Percentiles rank a stretch among this genome's conserved stretches.
Conservation (phyloP, 53 echinoderm and acorn worm genomes). For the Arbacia lixula region DNA sequence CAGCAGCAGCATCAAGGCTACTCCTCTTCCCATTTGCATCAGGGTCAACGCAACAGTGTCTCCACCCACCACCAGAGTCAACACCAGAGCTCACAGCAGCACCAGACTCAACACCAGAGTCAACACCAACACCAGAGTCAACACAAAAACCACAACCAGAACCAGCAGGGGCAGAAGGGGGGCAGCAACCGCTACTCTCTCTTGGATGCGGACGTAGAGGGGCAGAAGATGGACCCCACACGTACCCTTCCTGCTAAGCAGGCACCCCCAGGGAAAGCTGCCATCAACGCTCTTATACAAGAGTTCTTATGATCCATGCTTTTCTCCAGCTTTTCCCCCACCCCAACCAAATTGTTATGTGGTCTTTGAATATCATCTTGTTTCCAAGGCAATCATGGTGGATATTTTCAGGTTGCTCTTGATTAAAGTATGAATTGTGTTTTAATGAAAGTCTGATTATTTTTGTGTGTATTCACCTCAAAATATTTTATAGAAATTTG, state of each 20-base stretch:
- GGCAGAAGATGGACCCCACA: slow-evolving; percentile 78
- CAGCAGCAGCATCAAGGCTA: slow-evolving; percentile 18
- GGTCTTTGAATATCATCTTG: background rate
- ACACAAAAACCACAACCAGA: slow-evolving; percentile 39
- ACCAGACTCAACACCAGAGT: slow-evolving; percentile 15
- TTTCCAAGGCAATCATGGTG: too few relatives aligned
- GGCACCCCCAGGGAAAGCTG: slow-evolving; percentile 45
- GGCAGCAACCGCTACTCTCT: slow-evolving; percentile 49
- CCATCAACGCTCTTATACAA: slow-evolving; percentile 60
- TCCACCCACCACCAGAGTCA: slow-evolving; percentile 46
- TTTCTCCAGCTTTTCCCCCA: too few relatives aligned
- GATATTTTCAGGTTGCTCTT: too few relatives aligned
- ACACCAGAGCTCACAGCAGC: slow-evolving; percentile 43
- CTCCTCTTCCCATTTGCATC: slow-evolving; percentile 24
- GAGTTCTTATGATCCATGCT: slow-evolving; percentile 85
- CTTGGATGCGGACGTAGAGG: slow-evolving; percentile 76
- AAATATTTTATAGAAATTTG: too few relatives aligned
- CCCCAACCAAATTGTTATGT: too few relatives aligned
- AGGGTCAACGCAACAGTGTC: background rate
- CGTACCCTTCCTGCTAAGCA: slow-evolving; percentile 56
- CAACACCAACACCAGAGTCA: slow-evolving; percentile 48
- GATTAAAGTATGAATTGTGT: too few relatives aligned
- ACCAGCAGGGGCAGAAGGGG: slow-evolving; percentile 22
- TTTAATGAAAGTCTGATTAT: too few relatives aligned
- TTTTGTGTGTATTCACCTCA: too few relatives aligned